Evolutionary conservation across 2,113 vertebrate species (phyloP).

Genomic region (Regulus satrapa): DNA sequence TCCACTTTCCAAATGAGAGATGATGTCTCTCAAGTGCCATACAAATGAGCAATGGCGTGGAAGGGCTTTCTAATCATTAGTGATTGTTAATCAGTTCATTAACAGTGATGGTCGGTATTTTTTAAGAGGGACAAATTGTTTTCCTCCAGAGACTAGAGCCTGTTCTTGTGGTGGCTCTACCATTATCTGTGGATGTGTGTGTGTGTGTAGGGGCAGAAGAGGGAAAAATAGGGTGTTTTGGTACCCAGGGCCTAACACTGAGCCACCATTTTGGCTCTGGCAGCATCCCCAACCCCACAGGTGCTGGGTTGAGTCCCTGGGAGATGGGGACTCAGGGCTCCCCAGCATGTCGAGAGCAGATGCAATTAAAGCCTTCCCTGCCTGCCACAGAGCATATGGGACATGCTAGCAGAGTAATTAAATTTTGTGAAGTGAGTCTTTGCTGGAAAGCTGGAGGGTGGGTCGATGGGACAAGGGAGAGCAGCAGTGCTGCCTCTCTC

Average conservation of each 20-base stretch:
- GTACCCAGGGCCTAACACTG: not conserved
- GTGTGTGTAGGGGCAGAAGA: not conserved
- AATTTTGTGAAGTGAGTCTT: slow-evolving; percentile 68
- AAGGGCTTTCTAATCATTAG: slow-evolving; percentile 38
- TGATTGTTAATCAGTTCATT: slow-evolving; percentile 46
- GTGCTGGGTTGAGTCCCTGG: not conserved
- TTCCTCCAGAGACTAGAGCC: not conserved
- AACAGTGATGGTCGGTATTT: not conserved
- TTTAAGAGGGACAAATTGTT: not conserved
- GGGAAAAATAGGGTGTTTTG: not conserved
- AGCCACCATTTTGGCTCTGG: not conserved
- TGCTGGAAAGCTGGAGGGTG: slow-evolving; percentile 59
- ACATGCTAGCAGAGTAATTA: slow-evolving; percentile 71
- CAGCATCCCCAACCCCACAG: not conserved
- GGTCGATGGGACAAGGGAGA: slow-evolving; percentile 52
- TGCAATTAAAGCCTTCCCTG: slow-evolving; percentile 63
- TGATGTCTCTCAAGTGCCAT: not conserved
- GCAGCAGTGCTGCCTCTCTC: slow-evolving; percentile 5
- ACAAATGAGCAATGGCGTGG: not conserved
- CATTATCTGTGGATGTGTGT: not conserved
- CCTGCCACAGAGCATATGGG: slow-evolving; percentile 70
- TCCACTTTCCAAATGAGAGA: not conserved
- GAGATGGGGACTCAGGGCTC: not conserved
- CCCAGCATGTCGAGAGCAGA: slow-evolving; percentile 22
- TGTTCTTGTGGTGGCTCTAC: not conserved